Conservation (phyloP, 2,888 invertebrate species). For the Chelonus formosanus region DNA sequence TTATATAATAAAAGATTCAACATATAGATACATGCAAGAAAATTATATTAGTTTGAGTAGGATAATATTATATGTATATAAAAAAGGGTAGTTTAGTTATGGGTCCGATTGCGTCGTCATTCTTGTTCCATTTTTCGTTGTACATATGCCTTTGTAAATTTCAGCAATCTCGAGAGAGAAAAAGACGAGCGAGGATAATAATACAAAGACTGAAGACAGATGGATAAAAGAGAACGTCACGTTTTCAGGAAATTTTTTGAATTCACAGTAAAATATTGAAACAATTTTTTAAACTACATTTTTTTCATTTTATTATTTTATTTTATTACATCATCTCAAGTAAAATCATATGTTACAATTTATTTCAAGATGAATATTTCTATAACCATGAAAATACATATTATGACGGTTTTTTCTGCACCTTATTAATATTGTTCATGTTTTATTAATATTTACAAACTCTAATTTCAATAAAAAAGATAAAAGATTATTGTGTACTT, state of each 20-base stretch:
- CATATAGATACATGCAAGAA: neutral
- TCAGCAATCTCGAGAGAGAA: neutral
- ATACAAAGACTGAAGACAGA: constrained; percentile 4
- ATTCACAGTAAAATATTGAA: too few relatives aligned
- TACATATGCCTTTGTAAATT: neutral
- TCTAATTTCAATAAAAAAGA: too few relatives aligned
- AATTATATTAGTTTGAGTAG: constrained; percentile 7
- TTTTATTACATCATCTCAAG: neutral
- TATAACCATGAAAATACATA: too few relatives aligned
- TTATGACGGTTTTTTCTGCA: too few relatives aligned
- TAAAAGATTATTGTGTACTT: too few relatives aligned
- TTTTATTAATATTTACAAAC: too few relatives aligned
- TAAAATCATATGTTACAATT: too few relatives aligned
- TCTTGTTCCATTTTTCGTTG: constrained; percentile 24
- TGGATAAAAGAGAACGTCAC: neutral
- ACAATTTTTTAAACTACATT: neutral
- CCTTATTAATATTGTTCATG: too few relatives aligned
- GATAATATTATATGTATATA: constrained; percentile 6
- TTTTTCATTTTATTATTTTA: neutral
- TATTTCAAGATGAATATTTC: too few relatives aligned
- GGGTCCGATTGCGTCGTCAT: constrained; percentile 27
- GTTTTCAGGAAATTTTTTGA: too few relatives aligned
- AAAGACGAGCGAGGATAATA: too few relatives aligned
- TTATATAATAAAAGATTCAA: neutral
- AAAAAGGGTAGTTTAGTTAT: constrained; percentile 10